Base-by-base conservation (phyloP, 2,888 invertebrate genomes). In the Trichacis sp. region DNA sequence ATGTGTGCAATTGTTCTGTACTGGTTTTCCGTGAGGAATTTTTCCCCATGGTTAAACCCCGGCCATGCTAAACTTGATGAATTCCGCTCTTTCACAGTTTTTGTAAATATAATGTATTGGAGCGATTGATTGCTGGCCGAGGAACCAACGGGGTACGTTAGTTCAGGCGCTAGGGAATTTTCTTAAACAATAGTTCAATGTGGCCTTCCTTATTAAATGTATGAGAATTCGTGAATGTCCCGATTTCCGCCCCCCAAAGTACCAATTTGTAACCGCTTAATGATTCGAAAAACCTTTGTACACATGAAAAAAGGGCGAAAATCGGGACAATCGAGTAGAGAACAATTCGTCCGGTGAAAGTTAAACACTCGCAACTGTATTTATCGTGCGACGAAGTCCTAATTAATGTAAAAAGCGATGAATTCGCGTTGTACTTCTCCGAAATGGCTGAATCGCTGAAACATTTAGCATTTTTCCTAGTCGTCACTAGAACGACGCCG, bases 121-220 rank as follows among this genome's bases (percentile, higher is more conserved):
- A 24, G 24, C 24, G 3, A 24, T 24, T 33, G 33, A 33, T 33
- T 33, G 33, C 33, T 6, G 33, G 33, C 33, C 33, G 33, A n/a
- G 33, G 33, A 11, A 33, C 24, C 20, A 48, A 52, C 56, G 67
- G 15, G 36, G 60, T 74, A 71, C 75, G 70, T 75, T 77, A 75
- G 75, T 76, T 75, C 68, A 69, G 72, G 72, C 69, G 78, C 77
- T 80, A 78, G 77, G 71, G 74, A 72, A 74, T 79, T 73, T 78
- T 77, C 70, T 79, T 82, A 82, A 81, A 40, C 15, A 80, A 79
- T 83, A 83, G 82, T 78, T 84, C 77, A 83, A 82, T 84, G 84
- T 84, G 83, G 84, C 84, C 84, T 84, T 84, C 81, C 81, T 84
- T 80, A 24, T 24, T 24, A 75, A 74, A 70, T 77, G 76, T 75